Conservation (phyloP, 2,888 invertebrate species). For the Tetanocera ferruginea region DNA sequence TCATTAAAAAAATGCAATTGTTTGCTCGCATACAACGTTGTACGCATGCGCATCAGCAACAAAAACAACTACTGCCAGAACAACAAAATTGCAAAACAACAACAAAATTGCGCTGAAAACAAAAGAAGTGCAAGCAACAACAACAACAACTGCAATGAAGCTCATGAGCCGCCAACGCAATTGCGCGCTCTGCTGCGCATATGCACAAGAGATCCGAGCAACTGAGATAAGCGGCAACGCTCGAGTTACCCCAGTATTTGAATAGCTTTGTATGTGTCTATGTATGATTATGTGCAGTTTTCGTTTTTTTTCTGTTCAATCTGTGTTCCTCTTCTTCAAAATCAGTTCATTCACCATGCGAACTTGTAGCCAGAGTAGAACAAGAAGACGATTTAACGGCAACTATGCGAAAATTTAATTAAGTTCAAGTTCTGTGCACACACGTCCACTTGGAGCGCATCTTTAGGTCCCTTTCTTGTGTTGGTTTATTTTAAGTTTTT, state of each 20-base stretch:
- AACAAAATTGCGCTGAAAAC: constrained; percentile 1
- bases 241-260: constrained; percentile 29
- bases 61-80: constrained; percentile 24
- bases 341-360: constrained; percentile 33
- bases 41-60: constrained; percentile 32
- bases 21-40: constrained; percentile 22
- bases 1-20: constrained; percentile 39
- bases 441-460: constrained; percentile 9
- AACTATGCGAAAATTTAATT: constrained; percentile 46
- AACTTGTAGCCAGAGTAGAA: background rate
- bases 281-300: background rate
- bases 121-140: constrained; percentile 55
- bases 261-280: background rate
- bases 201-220: constrained; percentile 13
- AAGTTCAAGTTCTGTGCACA: constrained; percentile 36
- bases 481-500: background rate
- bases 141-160: constrained; percentile 36
- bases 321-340: background rate
- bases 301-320: background rate
- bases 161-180: constrained; percentile 36
- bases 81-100: background rate
- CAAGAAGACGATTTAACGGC: constrained; percentile 25
- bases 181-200: constrained; percentile 33
- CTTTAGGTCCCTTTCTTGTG: background rate
- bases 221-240: constrained; percentile 34